Conservation (phyloP, 2,797 vertebrate species). For the Helostoma temminkii region DNA sequence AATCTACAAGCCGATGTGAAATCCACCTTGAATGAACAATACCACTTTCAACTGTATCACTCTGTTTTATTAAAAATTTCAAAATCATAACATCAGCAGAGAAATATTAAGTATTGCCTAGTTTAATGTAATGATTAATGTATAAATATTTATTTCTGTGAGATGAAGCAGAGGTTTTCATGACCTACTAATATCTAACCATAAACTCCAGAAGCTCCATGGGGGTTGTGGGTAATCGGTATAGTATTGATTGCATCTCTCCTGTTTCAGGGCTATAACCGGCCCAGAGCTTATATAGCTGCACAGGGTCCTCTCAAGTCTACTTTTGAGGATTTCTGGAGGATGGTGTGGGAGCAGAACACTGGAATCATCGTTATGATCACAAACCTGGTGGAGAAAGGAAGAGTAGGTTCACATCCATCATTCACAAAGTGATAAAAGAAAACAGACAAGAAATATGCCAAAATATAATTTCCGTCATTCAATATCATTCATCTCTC, state of each 20-base stretch:
- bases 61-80: slow-evolving; percentile 27
- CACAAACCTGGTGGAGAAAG: slow-evolving; percentile 99
- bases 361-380: slow-evolving; percentile 98
- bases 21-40: too few species aligned
- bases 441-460: not conserved
- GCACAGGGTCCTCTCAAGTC: slow-evolving; percentile 99
- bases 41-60: too few species aligned
- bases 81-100: slow-evolving; percentile 5
- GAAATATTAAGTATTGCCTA: not conserved
- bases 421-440: not conserved
- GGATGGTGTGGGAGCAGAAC: slow-evolving; percentile 99
- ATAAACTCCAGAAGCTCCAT: slow-evolving; percentile 19
- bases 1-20: not conserved
- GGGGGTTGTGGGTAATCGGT: slow-evolving; percentile 21
- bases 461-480: rapidly evolving
- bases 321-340: slow-evolving; percentile 99
- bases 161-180: slow-evolving; percentile 25
- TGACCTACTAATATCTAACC: slow-evolving; percentile 25
- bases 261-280: slow-evolving; percentile 95
- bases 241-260: slow-evolving; percentile 39
- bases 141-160: slow-evolving; percentile 24
- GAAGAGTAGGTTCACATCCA: slow-evolving; percentile 87
- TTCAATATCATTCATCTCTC: not conserved
- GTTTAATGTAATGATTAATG: slow-evolving; percentile 18
- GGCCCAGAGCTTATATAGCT: slow-evolving; percentile 95